These are phyloP conservation scores for Eupithecia abbreviata DNA, from an alignment of 2,888 invertebrate species.

Conservation along the genomic window DNA sequence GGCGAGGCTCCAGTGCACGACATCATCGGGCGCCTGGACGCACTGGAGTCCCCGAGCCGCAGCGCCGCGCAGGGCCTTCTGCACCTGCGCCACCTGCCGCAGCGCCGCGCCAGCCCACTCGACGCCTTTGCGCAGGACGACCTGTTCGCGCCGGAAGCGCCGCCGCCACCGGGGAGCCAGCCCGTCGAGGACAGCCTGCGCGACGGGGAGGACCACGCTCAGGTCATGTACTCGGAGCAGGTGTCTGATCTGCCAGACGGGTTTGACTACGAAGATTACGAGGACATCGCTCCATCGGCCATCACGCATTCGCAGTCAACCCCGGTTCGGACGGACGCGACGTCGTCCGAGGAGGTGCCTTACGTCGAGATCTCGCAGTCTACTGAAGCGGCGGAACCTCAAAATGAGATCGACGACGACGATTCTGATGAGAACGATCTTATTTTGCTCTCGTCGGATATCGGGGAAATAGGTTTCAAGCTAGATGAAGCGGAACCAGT, in stretches of 20 bases:
- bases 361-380: neutral
- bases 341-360: slow-evolving; percentile 50
- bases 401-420: neutral
- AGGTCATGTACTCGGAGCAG: slow-evolving; percentile 63
- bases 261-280: slow-evolving; percentile 56
- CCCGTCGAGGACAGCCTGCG: slow-evolving; percentile 45
- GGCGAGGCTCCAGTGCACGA: slow-evolving; percentile 81
- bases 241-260: slow-evolving; percentile 66
- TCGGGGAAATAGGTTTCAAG: slow-evolving; percentile 21
- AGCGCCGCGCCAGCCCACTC: slow-evolving; percentile 58
- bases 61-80: slow-evolving; percentile 76
- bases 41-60: slow-evolving; percentile 79
- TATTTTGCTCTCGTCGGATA: slow-evolving; percentile 16
- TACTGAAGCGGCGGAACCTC: slow-evolving; percentile 34
- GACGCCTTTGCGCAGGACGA: slow-evolving; percentile 72
- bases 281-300: slow-evolving; percentile 48
- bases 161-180: slow-evolving; percentile 45
- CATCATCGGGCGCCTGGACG: slow-evolving; percentile 86
- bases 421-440: slow-evolving; percentile 25
- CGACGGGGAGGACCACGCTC: slow-evolving; percentile 51
- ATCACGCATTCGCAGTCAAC: slow-evolving; percentile 38
- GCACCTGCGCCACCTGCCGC: slow-evolving; percentile 73
- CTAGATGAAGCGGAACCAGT: slow-evolving; percentile 7
- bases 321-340: slow-evolving; percentile 54
- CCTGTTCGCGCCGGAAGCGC: slow-evolving; percentile 55